Base-by-base conservation (phyloP, 2,797 vertebrate species). In the Lerista edwardsae region DNA sequence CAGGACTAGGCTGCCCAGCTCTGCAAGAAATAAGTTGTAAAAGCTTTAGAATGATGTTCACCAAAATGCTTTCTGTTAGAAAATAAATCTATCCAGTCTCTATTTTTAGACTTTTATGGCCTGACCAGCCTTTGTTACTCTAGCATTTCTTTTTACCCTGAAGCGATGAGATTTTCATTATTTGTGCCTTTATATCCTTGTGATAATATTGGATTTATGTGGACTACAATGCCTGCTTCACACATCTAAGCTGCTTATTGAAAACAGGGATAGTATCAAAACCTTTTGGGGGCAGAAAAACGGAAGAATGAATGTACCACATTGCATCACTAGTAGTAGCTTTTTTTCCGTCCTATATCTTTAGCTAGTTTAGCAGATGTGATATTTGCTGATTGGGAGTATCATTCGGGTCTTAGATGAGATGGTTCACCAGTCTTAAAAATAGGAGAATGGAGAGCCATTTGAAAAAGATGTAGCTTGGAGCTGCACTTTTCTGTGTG, bases 51-150 rank as follows among this genome's bases (percentile, higher is more conserved):
- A 57, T 67, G 41, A 65, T 67, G 51, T 84, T 68, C 8, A 29
- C 23, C 39, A 31, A 86, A 68, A 25, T 71, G 14, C 2, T 61
- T 80, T 80, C 47, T 55, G 19, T 19, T 44, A 79, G 29, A 75
- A 80, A 80, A 51, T 51, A 51, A 62, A 55, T 12, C 74, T 86
- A 67, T 31, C 44, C n/a, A 12, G 4, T 77, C 19, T 82, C 55
- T 72, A 27, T 82, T 73, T 77, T 86, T 72, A 65, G 10, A 62
- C 27, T 62, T 71, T 68, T 21, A 71, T 19, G 23, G 11, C 8
- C 36, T 72, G 75, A 29, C 39, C 57, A 84, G n/a, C 25, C n/a
- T 69, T 84, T 84, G 74, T 76, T 78, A 36, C 39, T 21, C 12
- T 61, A 34, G 21, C 51, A 17, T 55, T 17, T 55, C 19, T 55